Percentiles rank a stretch among this genome's conserved stretches.
Evolutionary conservation across 2,113 vertebrate genomes (phyloP).

Genomic region (Eclectus roratus): DNA sequence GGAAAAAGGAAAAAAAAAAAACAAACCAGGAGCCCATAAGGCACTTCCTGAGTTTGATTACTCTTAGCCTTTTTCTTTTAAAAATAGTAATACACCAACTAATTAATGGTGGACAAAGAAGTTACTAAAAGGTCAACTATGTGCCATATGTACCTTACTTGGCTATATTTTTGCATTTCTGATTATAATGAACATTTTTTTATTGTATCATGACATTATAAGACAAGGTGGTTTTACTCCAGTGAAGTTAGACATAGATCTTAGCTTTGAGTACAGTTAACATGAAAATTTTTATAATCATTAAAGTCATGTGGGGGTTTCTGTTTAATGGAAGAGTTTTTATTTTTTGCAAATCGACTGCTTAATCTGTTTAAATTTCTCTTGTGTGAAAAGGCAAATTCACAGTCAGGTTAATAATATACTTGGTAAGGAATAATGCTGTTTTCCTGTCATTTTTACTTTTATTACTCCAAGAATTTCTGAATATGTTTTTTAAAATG

Average conservation of each 20-base stretch:
- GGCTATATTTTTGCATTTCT: not conserved
- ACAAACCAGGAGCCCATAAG: not conserved
- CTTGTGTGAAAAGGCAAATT: not conserved
- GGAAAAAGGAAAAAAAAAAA: not conserved
- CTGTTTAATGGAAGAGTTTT: not conserved
- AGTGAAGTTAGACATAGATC: not conserved
- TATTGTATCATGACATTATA: not conserved
- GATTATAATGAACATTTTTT: not conserved
- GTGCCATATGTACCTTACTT: not conserved
- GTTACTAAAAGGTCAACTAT: not conserved
- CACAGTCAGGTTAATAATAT: not conserved
- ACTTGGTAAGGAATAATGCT: not conserved
- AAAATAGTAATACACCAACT: not conserved
- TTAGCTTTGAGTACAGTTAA: not conserved
- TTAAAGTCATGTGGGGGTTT: rapidly evolving
- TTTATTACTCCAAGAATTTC: not conserved
- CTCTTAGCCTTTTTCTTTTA: not conserved
- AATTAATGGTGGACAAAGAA: not conserved
- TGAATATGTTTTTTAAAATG: not conserved
- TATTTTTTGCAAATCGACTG: not conserved
- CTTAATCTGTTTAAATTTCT: not conserved
- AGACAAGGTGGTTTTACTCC: not conserved
- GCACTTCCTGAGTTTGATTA: not conserved
- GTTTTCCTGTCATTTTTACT: not conserved
- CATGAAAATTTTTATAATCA: not conserved